Evolutionary conservation across 1,140 invertebrate genomes (phyloP), one percentile per base, ranked within the genome.

Genomic region (Chironomus striatipennis): DNA sequence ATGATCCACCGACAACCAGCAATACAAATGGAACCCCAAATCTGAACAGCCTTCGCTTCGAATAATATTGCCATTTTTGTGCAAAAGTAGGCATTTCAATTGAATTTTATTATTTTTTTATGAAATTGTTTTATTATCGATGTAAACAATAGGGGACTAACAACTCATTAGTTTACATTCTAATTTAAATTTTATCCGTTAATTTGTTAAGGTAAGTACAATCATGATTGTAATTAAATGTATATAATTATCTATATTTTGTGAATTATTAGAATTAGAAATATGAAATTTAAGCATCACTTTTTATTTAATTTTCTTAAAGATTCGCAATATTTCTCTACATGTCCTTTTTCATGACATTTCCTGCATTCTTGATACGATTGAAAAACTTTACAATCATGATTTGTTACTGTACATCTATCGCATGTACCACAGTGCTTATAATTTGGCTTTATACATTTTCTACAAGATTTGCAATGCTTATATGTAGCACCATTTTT

Each of bases 371-470:
- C 73, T 64, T 80, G 78, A 42, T 78, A 78, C 8, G 73, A 74
- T 74, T 82, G 80, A 75, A 81, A 82, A 20, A 78, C 74, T 10
- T 67, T 6, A 67, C 81, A 82, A 9, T 75, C 24, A 42, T 82
- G 81, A 3, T 75, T 75, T 0, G 70, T 72, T 43, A 82, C 81
- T 0, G 79, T 78, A 18, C 94, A 95, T 74, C 88, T 83, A 0
- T 86, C 81, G 79, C 94, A 96, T 9, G 79, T 83, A 1, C 82
- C 76, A 77, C 94, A 95, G 83, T 96, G 94, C n/a, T 85, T 83
- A 87, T 92, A 94, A 18, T 89, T 89, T 1, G 90, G 88, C 81
- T 96, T 95, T 0, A 95, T 93, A 81, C 94, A 96, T 74, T 86
- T 83, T n/a, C 88, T 83, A 80, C 94, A 96, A 18, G 79, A 75